Evolutionary conservation across 2,888 invertebrate genomes (phyloP).

Genomic region (Scaeva pyrastri): DNA sequence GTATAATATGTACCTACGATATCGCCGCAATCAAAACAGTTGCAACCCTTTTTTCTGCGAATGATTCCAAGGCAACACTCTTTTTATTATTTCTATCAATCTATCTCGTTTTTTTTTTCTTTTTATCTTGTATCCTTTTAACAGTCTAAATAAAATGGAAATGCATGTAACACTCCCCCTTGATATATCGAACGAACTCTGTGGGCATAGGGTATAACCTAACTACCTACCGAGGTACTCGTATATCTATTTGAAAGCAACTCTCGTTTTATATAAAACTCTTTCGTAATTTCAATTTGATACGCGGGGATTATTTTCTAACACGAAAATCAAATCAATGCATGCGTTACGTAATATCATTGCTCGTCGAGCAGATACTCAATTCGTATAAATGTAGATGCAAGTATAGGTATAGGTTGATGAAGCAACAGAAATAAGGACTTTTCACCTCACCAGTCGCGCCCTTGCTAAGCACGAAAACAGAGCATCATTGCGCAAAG

Average conservation of each 20-base stretch:
- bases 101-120: conserved; percentile 18
- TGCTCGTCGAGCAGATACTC: neutral
- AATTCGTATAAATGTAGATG: neutral
- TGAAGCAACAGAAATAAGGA: conserved; percentile 50
- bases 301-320: conserved; percentile 71
- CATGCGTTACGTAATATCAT: conserved; percentile 66
- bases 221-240: neutral
- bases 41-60: conserved; percentile 54
- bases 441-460: conserved; percentile 14
- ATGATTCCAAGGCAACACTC: conserved; percentile 56
- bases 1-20: too few relatives aligned
- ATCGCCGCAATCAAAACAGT: conserved; percentile 20
- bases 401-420: neutral
- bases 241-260: conserved; percentile 4
- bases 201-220: neutral
- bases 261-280: conserved; percentile 23
- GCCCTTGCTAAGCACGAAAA: neutral
- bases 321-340: conserved; percentile 74
- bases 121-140: conserved; percentile 62
- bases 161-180: conserved; percentile 41
- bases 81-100: conserved; percentile 23
- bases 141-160: conserved; percentile 62
- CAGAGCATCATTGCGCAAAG: conserved; percentile 28
- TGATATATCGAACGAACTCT: too few relatives aligned
- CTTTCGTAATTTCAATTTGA: conserved; percentile 71